Conservation (phyloP, 2,797 vertebrate species). For the Nannoperca obscura region DNA sequence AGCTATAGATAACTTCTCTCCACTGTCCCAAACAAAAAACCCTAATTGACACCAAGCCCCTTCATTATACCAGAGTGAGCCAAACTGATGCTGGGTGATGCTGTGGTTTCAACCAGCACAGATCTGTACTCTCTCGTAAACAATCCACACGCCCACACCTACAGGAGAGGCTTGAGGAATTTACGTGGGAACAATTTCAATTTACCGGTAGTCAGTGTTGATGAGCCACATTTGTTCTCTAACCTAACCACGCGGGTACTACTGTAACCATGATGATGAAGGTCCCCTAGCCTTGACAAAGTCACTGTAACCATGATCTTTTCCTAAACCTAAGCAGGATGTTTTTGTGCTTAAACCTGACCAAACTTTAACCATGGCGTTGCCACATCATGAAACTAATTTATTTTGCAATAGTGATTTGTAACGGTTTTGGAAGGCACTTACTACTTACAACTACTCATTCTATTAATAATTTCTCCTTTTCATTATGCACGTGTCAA, state of each 20-base stretch:
- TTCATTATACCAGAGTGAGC: conserved; percentile 31
- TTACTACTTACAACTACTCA: too few species aligned
- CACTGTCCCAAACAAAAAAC: conserved; percentile 44
- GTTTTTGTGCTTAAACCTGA: neutral
- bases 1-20: conserved; percentile 37
- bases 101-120: conserved; percentile 12
- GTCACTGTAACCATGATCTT: neutral
- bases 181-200: too few species aligned
- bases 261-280: neutral
- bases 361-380: neutral
- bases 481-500: too few species aligned
- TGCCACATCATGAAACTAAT: neutral
- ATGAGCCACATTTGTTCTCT: conserved; percentile 6
- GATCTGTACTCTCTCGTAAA: conserved; percentile 9
- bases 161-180: too few species aligned
- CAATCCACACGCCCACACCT: neutral
- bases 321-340: neutral
- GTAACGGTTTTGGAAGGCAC: neutral
- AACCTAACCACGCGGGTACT: neutral
- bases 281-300: neutral
- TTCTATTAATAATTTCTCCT: too few species aligned
- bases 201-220: neutral
- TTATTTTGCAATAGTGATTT: neutral
- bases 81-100: conserved; percentile 13
- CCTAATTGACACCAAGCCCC: conserved; percentile 29